Evolutionary conservation across 2,797 vertebrate genomes (phyloP).

Genomic region (Clarias pachynema): DNA sequence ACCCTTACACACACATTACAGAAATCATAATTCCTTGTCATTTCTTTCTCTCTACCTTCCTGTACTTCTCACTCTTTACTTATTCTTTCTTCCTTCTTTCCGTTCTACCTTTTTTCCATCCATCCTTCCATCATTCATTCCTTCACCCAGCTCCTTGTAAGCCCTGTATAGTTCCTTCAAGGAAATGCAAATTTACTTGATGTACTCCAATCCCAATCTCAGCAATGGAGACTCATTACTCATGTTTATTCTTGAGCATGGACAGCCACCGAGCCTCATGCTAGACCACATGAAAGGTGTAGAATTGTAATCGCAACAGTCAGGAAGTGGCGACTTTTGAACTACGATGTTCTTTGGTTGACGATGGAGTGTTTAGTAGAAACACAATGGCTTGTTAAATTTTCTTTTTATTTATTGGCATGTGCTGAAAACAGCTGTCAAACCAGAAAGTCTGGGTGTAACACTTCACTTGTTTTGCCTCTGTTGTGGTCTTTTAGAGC

Average conservation of each 20-base stretch:
- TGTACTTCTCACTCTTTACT: neutral
- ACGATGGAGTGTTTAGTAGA: slow-evolving; percentile 15
- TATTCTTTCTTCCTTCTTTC: neutral
- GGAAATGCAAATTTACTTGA: neutral
- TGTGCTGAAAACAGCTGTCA: slow-evolving; percentile 8
- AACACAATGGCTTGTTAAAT: slow-evolving; percentile 20
- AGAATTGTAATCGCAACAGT: neutral
- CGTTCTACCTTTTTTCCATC: neutral
- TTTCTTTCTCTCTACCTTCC: neutral
- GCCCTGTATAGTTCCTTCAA: neutral
- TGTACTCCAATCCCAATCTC: neutral
- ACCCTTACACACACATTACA: neutral
- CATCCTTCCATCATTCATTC: neutral
- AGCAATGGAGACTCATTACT: neutral
- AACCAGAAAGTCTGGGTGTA: slow-evolving; percentile 24
- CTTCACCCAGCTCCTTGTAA: neutral
- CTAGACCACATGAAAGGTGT: slow-evolving; percentile 32
- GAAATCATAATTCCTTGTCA: neutral
- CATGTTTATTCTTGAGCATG: slow-evolving; percentile 11
- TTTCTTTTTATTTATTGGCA: neutral
- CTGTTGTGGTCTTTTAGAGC: slow-evolving; percentile 17
- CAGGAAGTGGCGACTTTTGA: slow-evolving; percentile 31
- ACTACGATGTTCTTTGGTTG: neutral
- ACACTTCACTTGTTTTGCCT: slow-evolving; percentile 8
- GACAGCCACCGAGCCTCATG: neutral